Percentiles rank a stretch among this genome's conserved stretches.
phyloP scores from a whole-genome alignment of 1,140 invertebrate species.

The Protaetia brevitarsis region DNA sequence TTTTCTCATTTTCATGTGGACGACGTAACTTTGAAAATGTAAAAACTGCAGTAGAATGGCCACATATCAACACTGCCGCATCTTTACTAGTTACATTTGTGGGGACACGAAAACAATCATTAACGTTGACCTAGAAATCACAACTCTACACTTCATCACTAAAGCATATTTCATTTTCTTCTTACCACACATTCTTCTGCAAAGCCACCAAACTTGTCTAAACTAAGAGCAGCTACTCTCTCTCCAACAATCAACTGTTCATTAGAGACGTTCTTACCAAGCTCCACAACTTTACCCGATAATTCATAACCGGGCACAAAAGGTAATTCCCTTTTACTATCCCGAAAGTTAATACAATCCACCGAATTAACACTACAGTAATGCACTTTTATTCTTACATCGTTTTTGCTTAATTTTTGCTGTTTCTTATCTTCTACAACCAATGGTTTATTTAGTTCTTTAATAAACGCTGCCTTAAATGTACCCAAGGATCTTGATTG shows the following conservation, averaged over 20 bases:
- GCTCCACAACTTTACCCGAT: conserved; percentile 51
- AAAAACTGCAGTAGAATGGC: conserved; percentile 55
- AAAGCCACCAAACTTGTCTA: conserved; percentile 49
- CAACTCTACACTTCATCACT: not conserved
- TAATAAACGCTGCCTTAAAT: conserved; percentile 52
- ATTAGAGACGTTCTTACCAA: conserved; percentile 41
- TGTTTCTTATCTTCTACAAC: conserved; percentile 44
- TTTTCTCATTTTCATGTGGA: conserved; percentile 50
- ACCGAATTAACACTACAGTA: conserved; percentile 58
- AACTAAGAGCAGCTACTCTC: conserved; percentile 49
- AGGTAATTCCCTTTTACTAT: conserved; percentile 49
- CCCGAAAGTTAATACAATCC: conserved; percentile 51
- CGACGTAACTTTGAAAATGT: conserved; percentile 52
- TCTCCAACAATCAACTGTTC: conserved; percentile 42
- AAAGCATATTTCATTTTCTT: conserved; percentile 17
- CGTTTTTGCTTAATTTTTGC: conserved; percentile 43
- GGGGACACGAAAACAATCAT: conserved; percentile 55
- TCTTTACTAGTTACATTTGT: conserved; percentile 48
- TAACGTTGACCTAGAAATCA: conserved; percentile 40
- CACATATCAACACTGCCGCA: conserved; percentile 53
- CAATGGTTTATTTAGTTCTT: conserved; percentile 49
- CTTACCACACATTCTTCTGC: conserved; percentile 51
- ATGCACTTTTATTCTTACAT: conserved; percentile 51
- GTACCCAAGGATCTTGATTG: conserved; percentile 27
- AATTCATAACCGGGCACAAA: conserved; percentile 57